Conservation (phyloP, 2,113 vertebrate genomes). For the Alectura lathami region DNA sequence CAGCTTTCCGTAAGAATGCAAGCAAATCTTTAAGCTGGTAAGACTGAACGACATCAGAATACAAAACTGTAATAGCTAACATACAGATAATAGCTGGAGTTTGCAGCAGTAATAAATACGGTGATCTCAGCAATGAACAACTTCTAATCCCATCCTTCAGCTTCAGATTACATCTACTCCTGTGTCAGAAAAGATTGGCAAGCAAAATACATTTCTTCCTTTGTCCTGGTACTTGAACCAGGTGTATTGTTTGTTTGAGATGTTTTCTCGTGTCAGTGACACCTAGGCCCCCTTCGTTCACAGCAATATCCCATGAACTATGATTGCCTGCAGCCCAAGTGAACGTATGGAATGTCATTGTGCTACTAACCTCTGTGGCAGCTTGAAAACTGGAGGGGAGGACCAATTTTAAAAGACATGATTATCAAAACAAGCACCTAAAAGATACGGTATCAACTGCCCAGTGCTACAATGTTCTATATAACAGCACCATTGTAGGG, state of each 20-base stretch:
- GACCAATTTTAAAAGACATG: not conserved
- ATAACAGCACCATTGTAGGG: not conserved
- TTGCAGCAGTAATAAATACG: not conserved
- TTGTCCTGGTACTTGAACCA: not conserved
- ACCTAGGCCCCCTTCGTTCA: not conserved
- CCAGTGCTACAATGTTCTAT: fast-evolving
- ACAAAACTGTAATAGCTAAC: not conserved
- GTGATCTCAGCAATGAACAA: not conserved
- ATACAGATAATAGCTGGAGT: not conserved
- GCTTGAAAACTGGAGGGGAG: not conserved
- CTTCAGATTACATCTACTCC: not conserved
- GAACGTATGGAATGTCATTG: not conserved
- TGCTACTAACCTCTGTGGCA: no score
- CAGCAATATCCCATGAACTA: not conserved
- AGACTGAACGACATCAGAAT: not conserved
- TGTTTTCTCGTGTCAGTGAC: not conserved
- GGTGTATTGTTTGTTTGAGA: not conserved
- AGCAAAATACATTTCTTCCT: not conserved
- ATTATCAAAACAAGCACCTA: not conserved
- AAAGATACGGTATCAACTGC: not conserved
- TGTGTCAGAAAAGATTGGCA: not conserved
- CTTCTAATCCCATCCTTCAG: not conserved
- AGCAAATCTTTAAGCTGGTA: not conserved
- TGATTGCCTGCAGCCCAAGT: not conserved
- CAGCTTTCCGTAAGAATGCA: not conserved